Evolutionary conservation across 2,888 invertebrate genomes (phyloP).

Genomic region (Lampropteryx suffumata): DNA sequence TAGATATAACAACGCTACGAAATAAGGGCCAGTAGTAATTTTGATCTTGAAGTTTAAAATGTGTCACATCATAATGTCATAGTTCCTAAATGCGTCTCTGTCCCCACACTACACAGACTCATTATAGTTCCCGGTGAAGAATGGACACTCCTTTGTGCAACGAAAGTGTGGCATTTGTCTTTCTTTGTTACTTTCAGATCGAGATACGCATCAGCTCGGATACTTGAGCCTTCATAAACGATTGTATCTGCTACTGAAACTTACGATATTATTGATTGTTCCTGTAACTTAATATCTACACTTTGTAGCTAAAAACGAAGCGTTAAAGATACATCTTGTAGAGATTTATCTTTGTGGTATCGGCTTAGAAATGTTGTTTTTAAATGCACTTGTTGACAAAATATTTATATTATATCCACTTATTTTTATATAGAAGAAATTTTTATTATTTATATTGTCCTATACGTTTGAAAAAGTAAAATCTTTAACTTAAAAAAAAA

Average conservation of each 20-base stretch:
- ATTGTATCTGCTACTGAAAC: slow-evolving; percentile 46
- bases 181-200: slow-evolving; percentile 60
- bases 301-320: neutral
- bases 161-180: slow-evolving; percentile 71
- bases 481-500: too few species aligned
- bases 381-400: too few species aligned
- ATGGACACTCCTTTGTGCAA: slow-evolving; percentile 70
- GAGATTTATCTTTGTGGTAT: too few species aligned
- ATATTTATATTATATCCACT: too few species aligned
- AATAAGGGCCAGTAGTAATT: too few species aligned
- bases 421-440: too few species aligned
- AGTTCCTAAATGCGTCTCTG: slow-evolving; percentile 33
- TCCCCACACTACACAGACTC: slow-evolving; percentile 58
- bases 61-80: neutral
- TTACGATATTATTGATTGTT: slow-evolving; percentile 36
- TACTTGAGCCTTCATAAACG: slow-evolving; percentile 43
- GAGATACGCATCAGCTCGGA: slow-evolving; percentile 50
- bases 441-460: too few species aligned
- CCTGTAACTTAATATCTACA: slow-evolving; percentile 16
- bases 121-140: slow-evolving; percentile 66
- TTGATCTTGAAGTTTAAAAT: too few species aligned
- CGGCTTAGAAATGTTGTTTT: too few species aligned
- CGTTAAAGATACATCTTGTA: too few species aligned
- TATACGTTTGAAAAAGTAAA: too few species aligned
- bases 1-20: too few species aligned